phyloP scores from a whole-genome alignment of 2,888 invertebrate genomes.

The Syrphus vitripennis region DNA sequence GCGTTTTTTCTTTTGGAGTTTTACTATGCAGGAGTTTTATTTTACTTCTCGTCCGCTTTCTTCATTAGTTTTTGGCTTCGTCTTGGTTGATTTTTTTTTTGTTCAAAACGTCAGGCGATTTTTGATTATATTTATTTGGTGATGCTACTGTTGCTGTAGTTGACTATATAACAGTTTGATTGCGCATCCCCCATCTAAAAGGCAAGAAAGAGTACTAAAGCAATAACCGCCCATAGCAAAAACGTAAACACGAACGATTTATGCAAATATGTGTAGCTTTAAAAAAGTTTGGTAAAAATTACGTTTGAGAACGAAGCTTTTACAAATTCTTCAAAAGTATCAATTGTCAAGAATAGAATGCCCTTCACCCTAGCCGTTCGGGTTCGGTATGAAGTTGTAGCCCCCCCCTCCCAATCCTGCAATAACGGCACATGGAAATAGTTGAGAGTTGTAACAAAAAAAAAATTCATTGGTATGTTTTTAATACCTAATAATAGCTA shows the following conservation, averaged over 20 bases:
- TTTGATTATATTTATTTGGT: not conserved
- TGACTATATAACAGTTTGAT: conserved; percentile 28
- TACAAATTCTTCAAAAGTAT: no score
- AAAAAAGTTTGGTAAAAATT: not conserved
- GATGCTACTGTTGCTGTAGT: not conserved
- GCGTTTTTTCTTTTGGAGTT: conserved; percentile 26
- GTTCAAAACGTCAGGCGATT: not conserved
- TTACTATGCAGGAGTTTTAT: conserved; percentile 33
- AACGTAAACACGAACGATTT: not conserved
- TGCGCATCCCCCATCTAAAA: conserved; percentile 44
- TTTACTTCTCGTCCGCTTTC: conserved; percentile 1
- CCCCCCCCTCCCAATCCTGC: no score
- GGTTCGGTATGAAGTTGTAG: no score
- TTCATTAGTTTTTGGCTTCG: not conserved
- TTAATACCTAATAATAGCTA: no score
- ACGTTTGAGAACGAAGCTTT: not conserved
- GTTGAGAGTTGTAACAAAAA: no score
- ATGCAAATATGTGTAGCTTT: not conserved
- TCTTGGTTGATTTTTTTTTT: conserved; percentile 39
- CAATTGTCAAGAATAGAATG: no score
- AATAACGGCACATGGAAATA: no score
- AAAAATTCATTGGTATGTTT: no score
- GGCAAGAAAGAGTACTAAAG: conserved; percentile 8
- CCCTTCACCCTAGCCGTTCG: no score
- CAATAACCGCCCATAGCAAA: not conserved